Conservation (phyloP, 2,888 invertebrate genomes). For the Pardosa pseudoannulata region DNA sequence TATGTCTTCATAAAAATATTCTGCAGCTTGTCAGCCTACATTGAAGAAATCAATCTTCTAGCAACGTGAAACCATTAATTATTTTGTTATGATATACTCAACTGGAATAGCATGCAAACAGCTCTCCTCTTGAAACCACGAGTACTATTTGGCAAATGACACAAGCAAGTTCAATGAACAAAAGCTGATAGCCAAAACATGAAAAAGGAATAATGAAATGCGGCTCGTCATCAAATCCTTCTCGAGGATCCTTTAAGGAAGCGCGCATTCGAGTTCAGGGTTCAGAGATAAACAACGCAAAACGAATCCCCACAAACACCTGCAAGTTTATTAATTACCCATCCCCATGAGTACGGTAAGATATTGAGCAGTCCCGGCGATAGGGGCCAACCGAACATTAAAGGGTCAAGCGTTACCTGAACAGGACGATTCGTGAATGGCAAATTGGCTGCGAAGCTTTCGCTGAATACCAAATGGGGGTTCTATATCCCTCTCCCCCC, state of each 20-base stretch:
- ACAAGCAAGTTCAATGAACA: conserved; percentile 5
- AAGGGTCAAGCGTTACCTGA: conserved; percentile 6
- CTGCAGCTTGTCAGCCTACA: too few relatives aligned
- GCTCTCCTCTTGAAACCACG: too few relatives aligned
- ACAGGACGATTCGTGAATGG: background rate
- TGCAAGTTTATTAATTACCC: conserved; percentile 7
- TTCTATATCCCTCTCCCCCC: too few relatives aligned
- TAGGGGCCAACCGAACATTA: background rate
- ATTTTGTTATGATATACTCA: too few relatives aligned
- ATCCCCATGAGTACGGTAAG: background rate
- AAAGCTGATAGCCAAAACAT: background rate
- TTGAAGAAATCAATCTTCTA: too few relatives aligned
- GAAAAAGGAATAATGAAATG: background rate
- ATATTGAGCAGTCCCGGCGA: background rate
- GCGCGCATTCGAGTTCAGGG: background rate
- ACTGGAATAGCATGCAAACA: too few relatives aligned
- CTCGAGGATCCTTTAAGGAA: background rate
- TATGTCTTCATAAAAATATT: too few relatives aligned
- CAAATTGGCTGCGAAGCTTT: background rate
- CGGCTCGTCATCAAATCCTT: background rate
- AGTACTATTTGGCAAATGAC: too few relatives aligned
- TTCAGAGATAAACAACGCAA: background rate
- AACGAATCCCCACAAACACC: background rate
- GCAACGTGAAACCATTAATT: too few relatives aligned
- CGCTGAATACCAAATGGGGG: background rate